phyloP scores from a whole-genome alignment of 2,113 vertebrate genomes.

The Plestiodon gilberti region DNA sequence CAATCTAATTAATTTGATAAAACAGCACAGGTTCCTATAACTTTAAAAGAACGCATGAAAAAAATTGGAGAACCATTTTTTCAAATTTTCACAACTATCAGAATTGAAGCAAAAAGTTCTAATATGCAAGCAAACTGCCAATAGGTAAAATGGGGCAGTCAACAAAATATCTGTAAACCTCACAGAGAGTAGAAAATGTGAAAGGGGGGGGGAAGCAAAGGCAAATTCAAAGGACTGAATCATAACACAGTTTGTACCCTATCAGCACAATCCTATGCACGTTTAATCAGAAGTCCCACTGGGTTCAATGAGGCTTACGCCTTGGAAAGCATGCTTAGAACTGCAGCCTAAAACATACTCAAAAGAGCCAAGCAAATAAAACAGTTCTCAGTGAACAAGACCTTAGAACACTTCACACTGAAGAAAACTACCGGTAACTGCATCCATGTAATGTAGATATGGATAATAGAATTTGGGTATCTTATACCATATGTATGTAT shows the following conservation, averaged over 20 bases:
- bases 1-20: not conserved
- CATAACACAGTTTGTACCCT: too few relatives aligned
- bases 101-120: constrained; percentile 5
- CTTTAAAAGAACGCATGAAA: not conserved
- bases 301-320: too few relatives aligned
- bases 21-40: not conserved
- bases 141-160: fast-evolving
- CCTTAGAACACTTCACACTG: not conserved
- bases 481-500: not conserved
- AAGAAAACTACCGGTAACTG: not conserved
- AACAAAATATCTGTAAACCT: too few relatives aligned
- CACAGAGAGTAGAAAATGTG: not conserved
- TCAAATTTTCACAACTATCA: not conserved
- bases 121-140: not conserved
- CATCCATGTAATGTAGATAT: not conserved
- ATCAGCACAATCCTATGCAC: not conserved
- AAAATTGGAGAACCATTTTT: not conserved
- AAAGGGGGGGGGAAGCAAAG: not conserved
- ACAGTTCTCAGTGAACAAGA: not conserved
- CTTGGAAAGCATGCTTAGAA: too few relatives aligned
- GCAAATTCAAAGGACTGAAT: fast-evolving
- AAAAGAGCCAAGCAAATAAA: not conserved
- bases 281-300: not conserved
- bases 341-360: not conserved
- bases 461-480: not conserved